Conservation (phyloP, 1,140 invertebrate species). For the Elymnias hypermnestra region DNA sequence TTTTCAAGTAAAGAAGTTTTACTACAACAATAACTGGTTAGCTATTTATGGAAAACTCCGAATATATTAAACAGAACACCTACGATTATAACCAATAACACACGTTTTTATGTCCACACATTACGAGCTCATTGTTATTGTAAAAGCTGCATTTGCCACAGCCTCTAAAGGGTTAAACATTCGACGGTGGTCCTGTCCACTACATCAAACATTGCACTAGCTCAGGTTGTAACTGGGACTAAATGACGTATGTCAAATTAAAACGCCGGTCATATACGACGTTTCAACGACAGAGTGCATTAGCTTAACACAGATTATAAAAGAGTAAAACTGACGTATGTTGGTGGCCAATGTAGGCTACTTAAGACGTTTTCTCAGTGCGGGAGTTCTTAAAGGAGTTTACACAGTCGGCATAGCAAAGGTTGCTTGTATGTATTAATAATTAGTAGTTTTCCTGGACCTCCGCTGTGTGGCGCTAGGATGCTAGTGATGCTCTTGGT, state of each 20-base stretch:
- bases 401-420: conserved; percentile 37
- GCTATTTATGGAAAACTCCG: neutral
- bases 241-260: neutral
- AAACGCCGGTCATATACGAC: neutral
- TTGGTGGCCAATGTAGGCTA: neutral
- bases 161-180: conserved; percentile 41
- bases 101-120: conserved; percentile 38
- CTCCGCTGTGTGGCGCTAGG: conserved; percentile 55
- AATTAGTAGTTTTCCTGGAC: conserved; percentile 46
- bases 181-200: conserved; percentile 44
- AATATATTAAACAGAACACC: conserved; percentile 13
- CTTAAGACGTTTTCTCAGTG: conserved; percentile 29
- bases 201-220: conserved; percentile 24
- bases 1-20: too few species aligned
- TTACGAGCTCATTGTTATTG: conserved; percentile 39
- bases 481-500: neutral
- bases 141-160: conserved; percentile 26
- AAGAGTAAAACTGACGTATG: conserved; percentile 1
- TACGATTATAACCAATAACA: conserved; percentile 18
- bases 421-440: conserved; percentile 37
- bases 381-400: conserved; percentile 10
- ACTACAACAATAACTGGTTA: neutral
- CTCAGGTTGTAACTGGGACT: neutral
- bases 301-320: conserved; percentile 4
- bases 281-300: neutral